phyloP scores from a whole-genome alignment of 1,140 invertebrate species.

The Orius laevigatus region DNA sequence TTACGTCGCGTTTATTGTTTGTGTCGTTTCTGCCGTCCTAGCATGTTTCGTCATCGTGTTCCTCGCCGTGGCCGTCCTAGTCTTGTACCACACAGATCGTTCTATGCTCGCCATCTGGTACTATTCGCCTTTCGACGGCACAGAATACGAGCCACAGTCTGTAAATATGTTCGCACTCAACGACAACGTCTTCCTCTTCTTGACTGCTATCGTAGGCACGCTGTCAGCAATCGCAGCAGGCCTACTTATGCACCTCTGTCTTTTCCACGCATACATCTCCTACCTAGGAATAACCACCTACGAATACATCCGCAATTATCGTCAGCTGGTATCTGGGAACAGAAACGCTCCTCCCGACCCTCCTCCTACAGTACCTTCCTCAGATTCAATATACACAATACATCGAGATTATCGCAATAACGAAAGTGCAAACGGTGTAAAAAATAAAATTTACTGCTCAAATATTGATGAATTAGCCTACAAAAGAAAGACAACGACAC shows the following conservation, averaged over 20 bases:
- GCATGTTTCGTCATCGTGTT: conserved; percentile 50
- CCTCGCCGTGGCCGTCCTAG: conserved; percentile 48
- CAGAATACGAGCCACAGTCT: conserved; percentile 16
- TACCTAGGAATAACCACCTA: conserved; percentile 74
- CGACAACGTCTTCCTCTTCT: conserved; percentile 23
- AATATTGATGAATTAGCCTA: not conserved
- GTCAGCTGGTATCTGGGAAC: conserved; percentile 21
- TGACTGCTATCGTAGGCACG: conserved; percentile 45
- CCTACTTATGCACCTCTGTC: conserved; percentile 70
- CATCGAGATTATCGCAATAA: conserved; percentile 7
- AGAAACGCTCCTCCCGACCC: conserved; percentile 6
- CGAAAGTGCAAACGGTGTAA: conserved; percentile 1
- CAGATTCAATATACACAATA: conserved; percentile 15
- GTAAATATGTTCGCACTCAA: conserved; percentile 21
- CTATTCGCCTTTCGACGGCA: conserved; percentile 16
- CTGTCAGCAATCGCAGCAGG: conserved; percentile 58
- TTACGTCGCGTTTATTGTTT: conserved; percentile 72
- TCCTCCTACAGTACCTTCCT: conserved; percentile 4
- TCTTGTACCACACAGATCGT: conserved; percentile 38
- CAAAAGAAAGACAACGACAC: not conserved
- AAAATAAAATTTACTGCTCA: conserved; percentile 3
- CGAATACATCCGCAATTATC: conserved; percentile 60
- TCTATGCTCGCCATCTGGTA: conserved; percentile 29
- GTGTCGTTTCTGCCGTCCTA: conserved; percentile 65
- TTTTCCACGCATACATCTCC: conserved; percentile 78